A percentile compares a stretch with the other conserved stretches of the same genome.
These are phyloP conservation scores for Capreolus pygargus DNA, from an alignment of 2,113 vertebrate species.

Conservation along the genomic window DNA sequence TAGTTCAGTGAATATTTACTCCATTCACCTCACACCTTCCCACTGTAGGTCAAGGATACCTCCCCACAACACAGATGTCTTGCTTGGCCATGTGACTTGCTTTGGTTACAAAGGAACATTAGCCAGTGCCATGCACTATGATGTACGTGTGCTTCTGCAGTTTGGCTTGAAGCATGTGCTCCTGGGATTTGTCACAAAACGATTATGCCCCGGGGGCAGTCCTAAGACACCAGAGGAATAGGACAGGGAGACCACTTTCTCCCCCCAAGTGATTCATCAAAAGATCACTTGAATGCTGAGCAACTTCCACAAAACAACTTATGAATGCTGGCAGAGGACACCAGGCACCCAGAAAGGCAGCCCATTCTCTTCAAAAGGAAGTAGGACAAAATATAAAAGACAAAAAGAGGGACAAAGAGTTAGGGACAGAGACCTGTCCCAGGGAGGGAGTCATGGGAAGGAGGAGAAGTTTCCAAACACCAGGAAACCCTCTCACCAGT, in stretches of 20 bases:
- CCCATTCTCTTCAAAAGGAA: not conserved
- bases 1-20: not conserved
- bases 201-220: not conserved
- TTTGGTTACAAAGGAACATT: not conserved
- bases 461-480: not conserved
- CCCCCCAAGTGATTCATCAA: not conserved
- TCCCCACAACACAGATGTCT: not conserved
- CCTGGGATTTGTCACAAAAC: not conserved
- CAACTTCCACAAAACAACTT: not conserved
- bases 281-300: not conserved
- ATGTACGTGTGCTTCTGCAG: not conserved
- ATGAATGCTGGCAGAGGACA: not conserved
- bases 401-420: not conserved
- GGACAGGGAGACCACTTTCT: not conserved
- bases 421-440: accelerated
- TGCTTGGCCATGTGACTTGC: not conserved
- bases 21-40: not conserved
- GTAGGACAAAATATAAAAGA: not conserved
- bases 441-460: not conserved
- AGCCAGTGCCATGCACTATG: not conserved
- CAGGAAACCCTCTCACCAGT: not conserved
- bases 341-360: not conserved
- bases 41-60: not conserved
- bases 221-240: not conserved
- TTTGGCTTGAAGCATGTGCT: not conserved